Evolutionary conservation across 2,797 vertebrate species (phyloP).

Genomic region (Salarias fasciatus): DNA sequence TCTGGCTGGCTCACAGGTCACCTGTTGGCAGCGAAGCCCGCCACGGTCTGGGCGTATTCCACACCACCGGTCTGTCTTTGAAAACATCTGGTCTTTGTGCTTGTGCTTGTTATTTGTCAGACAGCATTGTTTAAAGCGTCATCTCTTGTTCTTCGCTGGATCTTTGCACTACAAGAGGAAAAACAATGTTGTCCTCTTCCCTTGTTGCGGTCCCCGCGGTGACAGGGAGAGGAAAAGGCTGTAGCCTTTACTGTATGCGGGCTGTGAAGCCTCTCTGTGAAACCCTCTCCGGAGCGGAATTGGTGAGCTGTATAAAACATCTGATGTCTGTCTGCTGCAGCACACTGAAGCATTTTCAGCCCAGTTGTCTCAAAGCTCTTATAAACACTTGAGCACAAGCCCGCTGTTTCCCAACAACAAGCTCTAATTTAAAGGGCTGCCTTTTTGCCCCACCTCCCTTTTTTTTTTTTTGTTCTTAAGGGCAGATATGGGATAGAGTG

Average conservation of each 20-base stretch:
- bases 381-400: conserved; percentile 64
- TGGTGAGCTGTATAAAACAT: conserved; percentile 69
- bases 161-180: conserved; percentile 39
- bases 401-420: conserved; percentile 65
- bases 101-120: conserved; percentile 41
- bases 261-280: conserved; percentile 48
- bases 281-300: conserved; percentile 58
- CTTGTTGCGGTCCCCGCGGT: conserved; percentile 26
- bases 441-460: conserved; percentile 31
- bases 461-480: conserved; percentile 49
- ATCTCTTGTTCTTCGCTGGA: conserved; percentile 35
- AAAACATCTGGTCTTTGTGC: conserved; percentile 34
- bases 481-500: conserved; percentile 61
- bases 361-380: conserved; percentile 64
- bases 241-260: conserved; percentile 43
- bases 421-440: conserved; percentile 69
- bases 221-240: conserved; percentile 60
- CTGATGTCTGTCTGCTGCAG: conserved; percentile 63
- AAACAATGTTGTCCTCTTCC: conserved; percentile 41
- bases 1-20: conserved; percentile 48
- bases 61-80: too few relatives aligned
- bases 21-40: conserved; percentile 43
- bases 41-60: conserved; percentile 33
- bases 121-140: conserved; percentile 47
- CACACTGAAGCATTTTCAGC: conserved; percentile 59